Evolutionary conservation across 2,797 vertebrate species (phyloP), one percentile per base, ranked within the genome.

Genomic region (Manis pentadactyla): DNA sequence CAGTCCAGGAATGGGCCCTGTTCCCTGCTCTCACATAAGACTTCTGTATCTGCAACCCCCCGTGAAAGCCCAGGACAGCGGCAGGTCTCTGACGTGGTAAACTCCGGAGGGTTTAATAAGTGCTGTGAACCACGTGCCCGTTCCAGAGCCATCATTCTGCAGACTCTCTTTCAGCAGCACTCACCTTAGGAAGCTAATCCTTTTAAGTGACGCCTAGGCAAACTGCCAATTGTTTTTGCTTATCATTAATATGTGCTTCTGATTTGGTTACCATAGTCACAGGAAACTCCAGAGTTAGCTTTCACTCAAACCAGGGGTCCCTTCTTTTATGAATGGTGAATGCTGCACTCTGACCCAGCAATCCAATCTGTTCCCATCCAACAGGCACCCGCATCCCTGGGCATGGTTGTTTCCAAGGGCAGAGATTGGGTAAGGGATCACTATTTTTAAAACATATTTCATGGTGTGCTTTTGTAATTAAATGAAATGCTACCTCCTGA

Each of bases 211-310:
- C 87, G 83, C 91, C 66, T 81, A 90, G 97, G 96, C 91, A 97
- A 89, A 87, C 61, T 89, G 95, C 96, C 97, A 97, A 0, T 87
- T 97, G 85, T 53, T 96, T 96, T 96, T 85, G 71, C 79, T 96
- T 94, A 88, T 93, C 17, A 82, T 96, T 96, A 96, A 78, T 96
- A 85, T 61, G 61, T 81, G 75, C 71, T 93, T 90, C 86, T 87
- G 94, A 94, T 79, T 95, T 97, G 75, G 97, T 98, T 97, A 15
- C 94, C 92, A 83, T 97, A 89, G 97, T 93, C 96, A 97, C 95
- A 74, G 75, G n/a, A 81, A 93, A 88, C 88, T 89, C 59, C 88
- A 89, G 75, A 1, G 6, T 81, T 90, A 64, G 39, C 73, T 93
- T 92, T 71, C n/a, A 85, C 23, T 61, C 27, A 85, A 78, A 88